phyloP scores from a whole-genome alignment of 2,797 vertebrate genomes.

The Clangula hyemalis region DNA sequence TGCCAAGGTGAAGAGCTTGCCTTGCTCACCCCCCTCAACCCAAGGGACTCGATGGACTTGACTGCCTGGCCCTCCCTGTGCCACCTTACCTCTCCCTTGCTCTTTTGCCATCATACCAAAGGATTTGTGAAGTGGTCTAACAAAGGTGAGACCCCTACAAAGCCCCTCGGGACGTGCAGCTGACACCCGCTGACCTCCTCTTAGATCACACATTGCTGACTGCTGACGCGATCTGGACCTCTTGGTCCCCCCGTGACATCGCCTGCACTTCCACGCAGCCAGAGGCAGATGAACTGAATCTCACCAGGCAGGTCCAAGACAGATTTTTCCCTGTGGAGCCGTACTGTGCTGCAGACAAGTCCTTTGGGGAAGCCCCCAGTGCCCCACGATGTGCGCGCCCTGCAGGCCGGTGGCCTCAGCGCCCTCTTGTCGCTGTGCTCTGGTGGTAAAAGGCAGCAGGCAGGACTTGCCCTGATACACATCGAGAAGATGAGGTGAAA shows the following conservation, averaged over 20 bases:
- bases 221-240: background rate
- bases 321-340: background rate
- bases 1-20: background rate
- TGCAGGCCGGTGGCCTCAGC: background rate
- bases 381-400: accelerated
- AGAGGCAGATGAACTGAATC: background rate
- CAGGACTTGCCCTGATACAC: background rate
- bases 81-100: background rate
- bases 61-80: background rate
- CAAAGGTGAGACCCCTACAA: background rate
- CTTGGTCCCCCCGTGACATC: background rate
- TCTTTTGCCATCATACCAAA: background rate
- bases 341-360: background rate
- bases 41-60: background rate
- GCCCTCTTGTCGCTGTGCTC: accelerated
- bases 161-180: background rate
- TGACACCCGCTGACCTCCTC: background rate
- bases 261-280: background rate
- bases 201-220: constrained; percentile 25
- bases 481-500: background rate
- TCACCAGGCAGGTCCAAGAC: background rate
- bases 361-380: background rate
- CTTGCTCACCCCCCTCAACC: background rate
- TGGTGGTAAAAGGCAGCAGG: background rate
- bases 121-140: background rate